Conservation (phyloP, 2,797 vertebrate genomes). For the Apogon talboti region DNA sequence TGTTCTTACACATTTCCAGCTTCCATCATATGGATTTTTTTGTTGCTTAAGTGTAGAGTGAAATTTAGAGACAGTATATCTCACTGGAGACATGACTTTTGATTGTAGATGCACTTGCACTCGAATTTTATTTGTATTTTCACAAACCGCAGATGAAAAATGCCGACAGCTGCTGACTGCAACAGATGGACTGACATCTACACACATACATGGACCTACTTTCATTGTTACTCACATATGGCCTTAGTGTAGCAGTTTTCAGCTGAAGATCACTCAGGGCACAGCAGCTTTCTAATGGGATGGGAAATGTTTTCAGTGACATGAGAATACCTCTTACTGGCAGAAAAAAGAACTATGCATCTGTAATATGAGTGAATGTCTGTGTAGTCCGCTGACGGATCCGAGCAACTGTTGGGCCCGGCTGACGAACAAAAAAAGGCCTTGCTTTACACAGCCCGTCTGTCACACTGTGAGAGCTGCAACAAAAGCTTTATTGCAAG, state of each 20-base stretch:
- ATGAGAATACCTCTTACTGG: conserved; percentile 21
- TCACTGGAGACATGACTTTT: conserved; percentile 10
- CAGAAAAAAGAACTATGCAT: conserved; percentile 24
- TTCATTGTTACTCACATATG: conserved; percentile 43
- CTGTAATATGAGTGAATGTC: conserved; percentile 27
- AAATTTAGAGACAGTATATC: conserved; percentile 15
- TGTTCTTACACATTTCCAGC: neutral
- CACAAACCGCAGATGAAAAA: conserved; percentile 50
- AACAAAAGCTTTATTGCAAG: conserved; percentile 27
- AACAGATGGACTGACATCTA: conserved; percentile 55
- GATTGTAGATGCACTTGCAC: conserved; percentile 18
- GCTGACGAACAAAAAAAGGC: conserved; percentile 42
- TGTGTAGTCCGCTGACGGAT: conserved; percentile 28
- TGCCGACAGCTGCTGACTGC: conserved; percentile 61
- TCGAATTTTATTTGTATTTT: conserved; percentile 45
- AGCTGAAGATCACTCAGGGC: conserved; percentile 11
- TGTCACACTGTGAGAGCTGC: conserved; percentile 20
- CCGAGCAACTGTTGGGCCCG: conserved; percentile 39
- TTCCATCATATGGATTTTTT: conserved; percentile 1
- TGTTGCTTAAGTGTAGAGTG: conserved; percentile 1
- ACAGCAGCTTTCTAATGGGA: conserved; percentile 5
- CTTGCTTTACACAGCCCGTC: conserved; percentile 43
- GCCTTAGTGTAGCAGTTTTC: conserved; percentile 17
- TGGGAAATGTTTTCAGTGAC: conserved; percentile 17
- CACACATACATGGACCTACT: conserved; percentile 19